Evolutionary conservation across 2,113 vertebrate genomes (phyloP).

Genomic region (Pseudorectes ferrugineus): DNA sequence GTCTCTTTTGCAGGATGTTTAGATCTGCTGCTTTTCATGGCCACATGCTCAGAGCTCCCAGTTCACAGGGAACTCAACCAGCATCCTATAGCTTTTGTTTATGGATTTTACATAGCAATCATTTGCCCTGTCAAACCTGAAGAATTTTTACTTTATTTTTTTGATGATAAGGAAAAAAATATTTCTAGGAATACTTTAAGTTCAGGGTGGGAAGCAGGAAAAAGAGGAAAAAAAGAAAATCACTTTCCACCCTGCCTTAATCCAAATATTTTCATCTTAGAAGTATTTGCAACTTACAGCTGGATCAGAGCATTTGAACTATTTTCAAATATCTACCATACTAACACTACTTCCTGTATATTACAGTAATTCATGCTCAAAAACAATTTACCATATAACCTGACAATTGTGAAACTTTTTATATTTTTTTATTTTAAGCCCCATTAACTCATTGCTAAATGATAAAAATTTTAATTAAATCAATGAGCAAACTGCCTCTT

Average conservation of each 20-base stretch:
- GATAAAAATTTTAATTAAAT: neutral
- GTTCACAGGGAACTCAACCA: neutral
- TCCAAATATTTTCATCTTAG: neutral
- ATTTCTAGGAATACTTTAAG: neutral
- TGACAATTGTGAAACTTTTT: neutral
- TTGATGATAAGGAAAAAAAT: neutral
- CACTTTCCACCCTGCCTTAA: neutral
- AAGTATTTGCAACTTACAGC: neutral
- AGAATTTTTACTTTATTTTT: neutral
- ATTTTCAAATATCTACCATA: constrained; percentile 26
- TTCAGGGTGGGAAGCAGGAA: neutral
- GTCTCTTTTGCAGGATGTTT: neutral
- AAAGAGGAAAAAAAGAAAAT: neutral
- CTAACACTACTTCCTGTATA: neutral
- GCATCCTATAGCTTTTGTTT: neutral
- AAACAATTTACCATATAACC: neutral
- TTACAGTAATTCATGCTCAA: neutral
- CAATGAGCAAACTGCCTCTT: neutral
- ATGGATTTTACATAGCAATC: neutral
- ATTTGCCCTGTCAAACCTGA: neutral
- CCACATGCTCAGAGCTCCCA: neutral
- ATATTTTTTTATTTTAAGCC: neutral
- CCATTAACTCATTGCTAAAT: constrained; percentile 19
- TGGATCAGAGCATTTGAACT: neutral
- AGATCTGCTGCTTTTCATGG: neutral